phyloP scores from a whole-genome alignment of 2,797 vertebrate genomes.

The Chiloscyllium punctatum region DNA sequence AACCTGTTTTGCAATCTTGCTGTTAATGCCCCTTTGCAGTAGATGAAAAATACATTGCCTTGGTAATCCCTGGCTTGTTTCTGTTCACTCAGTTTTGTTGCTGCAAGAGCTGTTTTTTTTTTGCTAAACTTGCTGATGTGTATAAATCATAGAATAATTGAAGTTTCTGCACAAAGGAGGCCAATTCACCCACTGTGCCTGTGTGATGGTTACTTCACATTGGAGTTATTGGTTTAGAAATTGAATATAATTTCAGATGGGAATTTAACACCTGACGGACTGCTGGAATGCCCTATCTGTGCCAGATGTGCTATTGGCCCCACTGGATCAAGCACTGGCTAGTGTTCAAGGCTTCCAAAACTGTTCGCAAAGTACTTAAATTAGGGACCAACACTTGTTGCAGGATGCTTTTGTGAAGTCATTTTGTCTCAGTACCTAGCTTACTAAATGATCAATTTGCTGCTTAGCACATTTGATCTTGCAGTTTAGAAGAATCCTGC shows the following conservation, averaged over 20 bases:
- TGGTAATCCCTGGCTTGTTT: neutral
- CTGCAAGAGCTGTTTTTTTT: neutral
- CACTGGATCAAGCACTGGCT: neutral
- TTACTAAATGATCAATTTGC: neutral
- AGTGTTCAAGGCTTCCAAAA: neutral
- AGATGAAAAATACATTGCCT: neutral
- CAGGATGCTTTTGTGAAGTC: neutral
- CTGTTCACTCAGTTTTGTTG: neutral
- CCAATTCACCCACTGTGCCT: neutral
- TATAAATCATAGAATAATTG: constrained; percentile 8
- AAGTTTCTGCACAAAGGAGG: neutral
- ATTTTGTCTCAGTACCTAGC: neutral
- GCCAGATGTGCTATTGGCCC: neutral
- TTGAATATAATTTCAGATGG: neutral
- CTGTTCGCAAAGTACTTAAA: neutral
- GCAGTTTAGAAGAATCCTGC: neutral
- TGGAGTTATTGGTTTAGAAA: neutral
- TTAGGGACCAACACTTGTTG: neutral
- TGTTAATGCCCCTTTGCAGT: neutral
- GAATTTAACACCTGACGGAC: neutral
- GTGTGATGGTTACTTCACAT: neutral
- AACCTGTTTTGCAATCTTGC: neutral
- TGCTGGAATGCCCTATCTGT: neutral
- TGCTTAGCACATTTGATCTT: too few species aligned
- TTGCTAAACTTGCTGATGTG: neutral